Evolutionary conservation across 1,140 invertebrate genomes (phyloP).

Genomic region (Pogonomyrmex barbatus): DNA sequence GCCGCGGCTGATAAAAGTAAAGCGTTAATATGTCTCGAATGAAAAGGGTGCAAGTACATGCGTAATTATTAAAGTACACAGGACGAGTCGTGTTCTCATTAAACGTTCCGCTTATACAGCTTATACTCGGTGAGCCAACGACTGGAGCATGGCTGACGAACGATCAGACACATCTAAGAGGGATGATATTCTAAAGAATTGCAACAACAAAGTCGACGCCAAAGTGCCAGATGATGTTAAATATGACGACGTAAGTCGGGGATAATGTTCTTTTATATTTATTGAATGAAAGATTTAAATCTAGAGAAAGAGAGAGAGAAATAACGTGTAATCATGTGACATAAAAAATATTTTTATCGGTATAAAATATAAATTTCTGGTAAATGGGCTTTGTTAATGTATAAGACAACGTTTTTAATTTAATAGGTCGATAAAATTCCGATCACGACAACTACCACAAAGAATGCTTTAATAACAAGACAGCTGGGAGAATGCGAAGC

Average conservation of each 20-base stretch:
- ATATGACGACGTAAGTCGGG: slow-evolving; percentile 23
- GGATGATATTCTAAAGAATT: background rate
- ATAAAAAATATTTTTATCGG: background rate
- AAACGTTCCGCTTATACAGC: slow-evolving; percentile 26
- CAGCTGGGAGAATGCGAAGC: slow-evolving; percentile 76
- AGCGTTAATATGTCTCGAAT: background rate
- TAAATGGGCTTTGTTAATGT: background rate
- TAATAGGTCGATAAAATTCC: slow-evolving; percentile 50
- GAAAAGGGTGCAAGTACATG: background rate
- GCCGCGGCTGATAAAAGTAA: slow-evolving; percentile 26
- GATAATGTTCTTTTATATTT: background rate
- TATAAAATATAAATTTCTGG: background rate
- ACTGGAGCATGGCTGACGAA: slow-evolving; percentile 45
- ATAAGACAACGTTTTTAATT: background rate
- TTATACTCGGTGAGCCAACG: slow-evolving; percentile 10
- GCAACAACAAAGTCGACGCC: background rate
- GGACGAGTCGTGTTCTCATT: slow-evolving; percentile 2
- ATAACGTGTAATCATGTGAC: too few relatives aligned
- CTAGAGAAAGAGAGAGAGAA: background rate
- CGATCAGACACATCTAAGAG: slow-evolving; percentile 8
- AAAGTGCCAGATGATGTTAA: slow-evolving; percentile 8
- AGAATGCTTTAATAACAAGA: slow-evolving; percentile 81
- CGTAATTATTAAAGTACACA: background rate
- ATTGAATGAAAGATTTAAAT: background rate
- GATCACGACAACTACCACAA: slow-evolving; percentile 77